Evolutionary conservation across 2,113 vertebrate species (phyloP).

Genomic region (Progne subis): DNA sequence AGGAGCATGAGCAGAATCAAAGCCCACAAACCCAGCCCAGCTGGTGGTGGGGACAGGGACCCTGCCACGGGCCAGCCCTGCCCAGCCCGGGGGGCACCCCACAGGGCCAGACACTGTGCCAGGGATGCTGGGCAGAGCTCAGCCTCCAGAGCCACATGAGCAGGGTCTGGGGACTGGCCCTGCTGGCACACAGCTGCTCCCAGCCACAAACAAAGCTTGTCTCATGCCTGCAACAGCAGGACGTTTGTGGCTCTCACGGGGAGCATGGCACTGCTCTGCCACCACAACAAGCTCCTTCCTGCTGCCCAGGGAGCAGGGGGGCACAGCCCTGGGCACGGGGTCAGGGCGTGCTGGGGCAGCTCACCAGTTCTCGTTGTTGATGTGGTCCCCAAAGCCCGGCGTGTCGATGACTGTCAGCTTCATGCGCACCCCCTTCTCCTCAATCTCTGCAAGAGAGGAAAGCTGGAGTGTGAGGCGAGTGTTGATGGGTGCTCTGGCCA

Average conservation of each 20-base stretch:
- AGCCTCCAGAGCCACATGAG: conserved; percentile 10
- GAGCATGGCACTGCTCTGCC: background rate
- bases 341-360: background rate
- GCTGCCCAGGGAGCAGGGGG: background rate
- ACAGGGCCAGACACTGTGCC: background rate
- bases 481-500: fast-evolving
- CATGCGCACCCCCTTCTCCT: conserved; percentile 98
- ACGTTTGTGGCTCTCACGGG: conserved; percentile 1
- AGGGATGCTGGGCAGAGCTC: background rate
- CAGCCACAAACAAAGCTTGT: background rate
- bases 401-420: conserved; percentile 97
- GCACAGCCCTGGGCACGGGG: background rate
- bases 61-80: background rate
- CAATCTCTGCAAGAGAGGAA: conserved; percentile 81
- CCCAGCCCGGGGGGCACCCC: fast-evolving
- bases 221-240: conserved; percentile 38
- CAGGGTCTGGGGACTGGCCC: background rate
- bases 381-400: conserved; percentile 96
- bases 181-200: conserved; percentile 39
- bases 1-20: background rate
- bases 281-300: background rate
- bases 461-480: fast-evolving
- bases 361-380: conserved; percentile 99
- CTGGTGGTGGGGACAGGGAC: background rate
- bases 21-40: background rate